Conservation (phyloP, 1,140 invertebrate species). For the Bombus picipes region DNA sequence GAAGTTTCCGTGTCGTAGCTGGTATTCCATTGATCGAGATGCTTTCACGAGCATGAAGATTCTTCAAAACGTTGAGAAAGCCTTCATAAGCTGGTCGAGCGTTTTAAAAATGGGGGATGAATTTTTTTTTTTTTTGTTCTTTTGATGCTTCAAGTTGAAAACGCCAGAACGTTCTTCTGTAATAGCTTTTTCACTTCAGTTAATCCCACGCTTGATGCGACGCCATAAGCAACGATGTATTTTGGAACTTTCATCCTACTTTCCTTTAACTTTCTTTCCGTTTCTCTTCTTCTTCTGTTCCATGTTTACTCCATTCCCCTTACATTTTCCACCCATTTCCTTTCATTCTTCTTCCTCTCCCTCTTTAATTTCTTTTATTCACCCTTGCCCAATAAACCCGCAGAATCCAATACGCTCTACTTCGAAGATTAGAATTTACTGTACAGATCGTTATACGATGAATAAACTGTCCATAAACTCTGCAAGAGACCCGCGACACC, state of each 20-base stretch:
- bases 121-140: too few relatives aligned
- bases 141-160: too few relatives aligned
- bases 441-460: background rate
- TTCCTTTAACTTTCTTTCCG: background rate
- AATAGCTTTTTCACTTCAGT: too few relatives aligned
- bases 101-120: too few relatives aligned
- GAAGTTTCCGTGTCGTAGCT: background rate
- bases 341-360: background rate
- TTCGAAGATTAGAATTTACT: slow-evolving; percentile 11
- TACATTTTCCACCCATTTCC: background rate
- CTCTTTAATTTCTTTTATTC: background rate
- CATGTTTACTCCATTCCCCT: background rate
- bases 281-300: background rate
- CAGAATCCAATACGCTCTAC: background rate
- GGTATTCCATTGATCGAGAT: background rate
- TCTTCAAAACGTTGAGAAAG: too few relatives aligned
- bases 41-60: background rate
- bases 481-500: background rate
- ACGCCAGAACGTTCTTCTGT: too few relatives aligned
- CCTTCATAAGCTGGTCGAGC: too few relatives aligned
- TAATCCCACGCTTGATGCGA: too few relatives aligned
- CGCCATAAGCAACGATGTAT: too few relatives aligned
- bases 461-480: background rate
- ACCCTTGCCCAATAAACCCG: background rate
- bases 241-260: too few relatives aligned